phyloP scores from a whole-genome alignment of 2,888 invertebrate genomes.

The Petrolisthes cinctipes region DNA sequence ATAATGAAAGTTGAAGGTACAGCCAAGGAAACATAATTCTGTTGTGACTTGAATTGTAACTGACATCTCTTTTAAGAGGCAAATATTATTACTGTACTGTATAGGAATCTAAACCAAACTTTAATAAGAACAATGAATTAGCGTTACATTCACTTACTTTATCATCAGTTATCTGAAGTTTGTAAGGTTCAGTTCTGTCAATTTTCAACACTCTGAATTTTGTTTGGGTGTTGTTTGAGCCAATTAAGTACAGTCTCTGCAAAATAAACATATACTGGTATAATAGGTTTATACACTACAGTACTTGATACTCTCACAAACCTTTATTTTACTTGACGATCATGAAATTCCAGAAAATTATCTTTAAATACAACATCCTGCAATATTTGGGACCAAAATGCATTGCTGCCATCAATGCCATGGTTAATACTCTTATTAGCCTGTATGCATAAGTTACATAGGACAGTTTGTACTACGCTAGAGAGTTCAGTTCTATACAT shows the following conservation, averaged over 20 bases:
- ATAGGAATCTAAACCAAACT: no score
- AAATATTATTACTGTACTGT: no score
- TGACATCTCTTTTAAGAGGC: no score
- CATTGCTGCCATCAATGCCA: background rate
- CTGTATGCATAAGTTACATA: background rate
- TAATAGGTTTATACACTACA: background rate
- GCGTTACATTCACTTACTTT: constrained; percentile 70
- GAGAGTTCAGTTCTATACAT: no score
- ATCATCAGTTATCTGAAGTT: constrained; percentile 87
- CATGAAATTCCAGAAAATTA: background rate
- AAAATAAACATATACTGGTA: background rate
- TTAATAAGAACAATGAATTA: no score
- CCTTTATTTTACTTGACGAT: background rate
- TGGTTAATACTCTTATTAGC: background rate
- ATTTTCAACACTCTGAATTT: constrained; percentile 93
- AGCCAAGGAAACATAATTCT: no score
- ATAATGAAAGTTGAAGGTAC: no score
- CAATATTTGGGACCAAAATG: background rate
- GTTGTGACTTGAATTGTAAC: no score
- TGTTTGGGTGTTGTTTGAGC: constrained; percentile 92
- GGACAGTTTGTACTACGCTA: no score
- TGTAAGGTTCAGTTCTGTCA: constrained; percentile 87
- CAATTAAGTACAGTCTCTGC: constrained; percentile 85
- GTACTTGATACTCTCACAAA: background rate
- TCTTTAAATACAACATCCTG: background rate